phyloP scores from a whole-genome alignment of 64 coral and sea anemone genomes.

The Pachyseris speciosa region DNA sequence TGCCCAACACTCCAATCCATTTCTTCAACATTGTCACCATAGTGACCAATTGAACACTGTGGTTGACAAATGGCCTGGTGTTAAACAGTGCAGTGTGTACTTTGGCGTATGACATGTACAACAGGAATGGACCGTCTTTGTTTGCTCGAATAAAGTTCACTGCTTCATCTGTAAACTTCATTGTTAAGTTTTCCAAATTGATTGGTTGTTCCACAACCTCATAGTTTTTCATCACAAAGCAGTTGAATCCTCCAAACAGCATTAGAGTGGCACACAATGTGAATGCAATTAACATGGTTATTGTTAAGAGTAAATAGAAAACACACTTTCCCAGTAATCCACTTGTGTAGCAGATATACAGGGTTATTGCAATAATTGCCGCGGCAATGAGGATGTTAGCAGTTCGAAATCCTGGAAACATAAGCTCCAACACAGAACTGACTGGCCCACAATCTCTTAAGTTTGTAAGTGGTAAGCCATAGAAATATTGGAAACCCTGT shows the following conservation, averaged over 20 bases:
- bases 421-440: neutral
- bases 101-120: constrained; percentile 62
- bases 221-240: constrained; percentile 59
- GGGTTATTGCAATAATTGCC: neutral
- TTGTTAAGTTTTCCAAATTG: constrained; percentile 68
- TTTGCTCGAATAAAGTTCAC: constrained; percentile 30
- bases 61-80: constrained; percentile 23
- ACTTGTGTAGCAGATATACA: neutral
- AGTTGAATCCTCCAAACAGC: neutral
- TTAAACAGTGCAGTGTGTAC: constrained; percentile 66
- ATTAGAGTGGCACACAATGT: too few species aligned
- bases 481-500: constrained; percentile 68
- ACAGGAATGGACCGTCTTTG: constrained; percentile 40
- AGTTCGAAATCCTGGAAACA: constrained; percentile 1
- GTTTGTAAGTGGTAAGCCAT: constrained; percentile 70
- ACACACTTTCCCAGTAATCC: constrained; percentile 7
- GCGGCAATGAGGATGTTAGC: neutral
- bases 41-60: constrained; percentile 64
- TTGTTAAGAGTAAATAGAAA: constrained; percentile 11
- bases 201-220: constrained; percentile 68
- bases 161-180: constrained; percentile 70
- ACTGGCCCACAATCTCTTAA: constrained; percentile 20
- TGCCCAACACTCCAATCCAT: constrained; percentile 83
- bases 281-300: neutral
- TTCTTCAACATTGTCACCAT: constrained; percentile 84